Percentiles rank a stretch among this genome's conserved stretches.
Evolutionary conservation across 2,113 vertebrate species (phyloP).

Genomic region (Neogobius melanostomus): DNA sequence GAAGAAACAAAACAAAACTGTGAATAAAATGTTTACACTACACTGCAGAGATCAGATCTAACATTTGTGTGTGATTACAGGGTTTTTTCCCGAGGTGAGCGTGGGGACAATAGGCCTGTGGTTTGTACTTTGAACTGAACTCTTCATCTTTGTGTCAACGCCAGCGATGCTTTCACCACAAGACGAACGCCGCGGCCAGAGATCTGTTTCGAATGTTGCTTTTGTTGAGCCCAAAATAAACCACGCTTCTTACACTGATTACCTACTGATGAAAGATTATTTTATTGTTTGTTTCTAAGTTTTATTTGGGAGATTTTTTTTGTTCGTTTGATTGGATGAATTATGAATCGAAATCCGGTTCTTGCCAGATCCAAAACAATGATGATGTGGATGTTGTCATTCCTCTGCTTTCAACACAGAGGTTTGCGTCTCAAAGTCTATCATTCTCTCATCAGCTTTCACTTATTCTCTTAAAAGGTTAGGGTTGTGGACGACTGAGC

Average conservation of each 20-base stretch:
- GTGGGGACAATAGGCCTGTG: slow-evolving; percentile 32
- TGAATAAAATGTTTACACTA: too few relatives aligned
- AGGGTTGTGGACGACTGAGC: too few relatives aligned
- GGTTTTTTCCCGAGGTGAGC: not conserved
- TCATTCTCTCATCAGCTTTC: too few relatives aligned
- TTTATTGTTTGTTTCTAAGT: not conserved
- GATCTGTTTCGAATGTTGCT: slow-evolving; percentile 25
- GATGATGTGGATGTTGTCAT: not conserved
- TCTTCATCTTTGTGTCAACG: slow-evolving; percentile 64
- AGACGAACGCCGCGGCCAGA: slow-evolving; percentile 56
- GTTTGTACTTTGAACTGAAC: slow-evolving; percentile 40
- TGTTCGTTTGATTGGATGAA: not conserved
- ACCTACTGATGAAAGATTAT: slow-evolving; percentile 13
- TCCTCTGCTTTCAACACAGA: not conserved
- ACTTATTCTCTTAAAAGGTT: too few relatives aligned
- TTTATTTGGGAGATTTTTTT: not conserved
- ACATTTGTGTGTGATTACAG: not conserved
- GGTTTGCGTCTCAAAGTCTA: too few relatives aligned
- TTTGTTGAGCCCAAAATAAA: not conserved
- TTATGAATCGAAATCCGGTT: not conserved
- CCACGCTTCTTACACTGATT: slow-evolving; percentile 5
- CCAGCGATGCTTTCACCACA: slow-evolving; percentile 44
- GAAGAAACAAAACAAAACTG: too few relatives aligned
- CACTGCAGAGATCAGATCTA: too few relatives aligned
- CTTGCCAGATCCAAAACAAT: not conserved